Base-by-base conservation (phyloP, 2,113 vertebrate species). In the Peromyscus polionotus region DNA sequence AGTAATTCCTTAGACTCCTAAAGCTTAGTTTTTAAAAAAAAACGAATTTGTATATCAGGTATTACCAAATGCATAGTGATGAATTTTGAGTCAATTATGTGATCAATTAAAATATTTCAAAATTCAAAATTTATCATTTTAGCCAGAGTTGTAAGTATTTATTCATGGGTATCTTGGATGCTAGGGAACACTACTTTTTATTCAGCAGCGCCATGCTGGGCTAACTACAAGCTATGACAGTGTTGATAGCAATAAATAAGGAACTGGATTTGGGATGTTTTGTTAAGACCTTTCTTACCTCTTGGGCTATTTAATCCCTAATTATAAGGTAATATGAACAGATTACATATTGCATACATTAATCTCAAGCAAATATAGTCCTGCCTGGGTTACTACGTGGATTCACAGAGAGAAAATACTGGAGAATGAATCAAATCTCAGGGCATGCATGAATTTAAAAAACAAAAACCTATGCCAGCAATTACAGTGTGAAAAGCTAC, bases 401-500 rank as follows among this genome's bases (percentile, higher is more conserved):
- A 48, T 5, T 97, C 73, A 94, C 45, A 76, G 0, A 0, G 57
- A 2, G 42, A 33, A 10, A 80, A 88, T 96, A 20, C n/a, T 96
- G 57, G 75, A 7, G 72, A 96, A 92, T 81, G 75, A 94, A 68
- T 88, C 73, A 96, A 98, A 90, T 2, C 45, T 79, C 54, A 93
- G 79, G 79, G 63, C 61, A 17, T 96, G 2, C 57, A 94, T 57
- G 31, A 33, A 68, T 57, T 39, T 73, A 2, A 67, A 86, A 42
- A 33, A 11, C 16, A 31, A 42, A 96, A 96, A 93, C 8, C 0
- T 24, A 0, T 73, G 57, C 75, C 92, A 77, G 77, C 95, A 92
- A 90, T 96, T 95, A 90, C 0, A 20, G 24, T 75, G 86, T 63
- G 10, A 94, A 96, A 88, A 54, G 70, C 96, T 97, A 93, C 63